Percentiles rank a stretch among this genome's conserved stretches.
Conservation (phyloP, 2,113 vertebrate genomes). For the Myiozetetes cayanensis region DNA sequence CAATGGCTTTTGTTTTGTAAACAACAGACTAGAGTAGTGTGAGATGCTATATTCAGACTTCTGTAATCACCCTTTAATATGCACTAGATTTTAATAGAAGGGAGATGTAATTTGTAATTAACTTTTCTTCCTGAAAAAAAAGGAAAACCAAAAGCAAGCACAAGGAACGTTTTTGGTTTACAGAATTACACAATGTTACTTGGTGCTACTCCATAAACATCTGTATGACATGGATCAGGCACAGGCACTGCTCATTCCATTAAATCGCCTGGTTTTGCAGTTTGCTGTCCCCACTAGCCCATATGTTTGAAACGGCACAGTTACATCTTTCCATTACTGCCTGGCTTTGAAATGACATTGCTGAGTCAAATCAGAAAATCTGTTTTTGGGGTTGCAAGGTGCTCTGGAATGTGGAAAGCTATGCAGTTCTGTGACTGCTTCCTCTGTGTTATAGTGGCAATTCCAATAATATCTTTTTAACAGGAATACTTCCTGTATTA, state of each 20-base stretch:
- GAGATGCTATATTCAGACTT: neutral
- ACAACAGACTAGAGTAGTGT: neutral
- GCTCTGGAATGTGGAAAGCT: neutral
- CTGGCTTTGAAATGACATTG: neutral
- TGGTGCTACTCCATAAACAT: neutral
- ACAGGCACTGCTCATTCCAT: neutral
- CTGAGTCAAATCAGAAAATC: neutral
- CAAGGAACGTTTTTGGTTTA: neutral
- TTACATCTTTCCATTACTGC: constrained; percentile 13
- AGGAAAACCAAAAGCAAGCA: neutral
- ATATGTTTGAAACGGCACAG: neutral
- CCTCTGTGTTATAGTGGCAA: neutral
- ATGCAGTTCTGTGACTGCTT: neutral
- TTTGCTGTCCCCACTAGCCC: neutral
- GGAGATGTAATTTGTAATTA: neutral
- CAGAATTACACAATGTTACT: neutral
- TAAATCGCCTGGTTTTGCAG: neutral
- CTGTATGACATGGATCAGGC: neutral
- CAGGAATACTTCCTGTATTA: neutral
- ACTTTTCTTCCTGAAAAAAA: neutral
- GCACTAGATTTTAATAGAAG: neutral
- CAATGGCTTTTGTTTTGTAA: neutral
- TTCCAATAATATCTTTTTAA: neutral
- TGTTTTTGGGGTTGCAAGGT: neutral
- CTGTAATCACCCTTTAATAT: neutral